Base-by-base conservation (phyloP, 2,888 invertebrate species). In the Beris chalybata region DNA sequence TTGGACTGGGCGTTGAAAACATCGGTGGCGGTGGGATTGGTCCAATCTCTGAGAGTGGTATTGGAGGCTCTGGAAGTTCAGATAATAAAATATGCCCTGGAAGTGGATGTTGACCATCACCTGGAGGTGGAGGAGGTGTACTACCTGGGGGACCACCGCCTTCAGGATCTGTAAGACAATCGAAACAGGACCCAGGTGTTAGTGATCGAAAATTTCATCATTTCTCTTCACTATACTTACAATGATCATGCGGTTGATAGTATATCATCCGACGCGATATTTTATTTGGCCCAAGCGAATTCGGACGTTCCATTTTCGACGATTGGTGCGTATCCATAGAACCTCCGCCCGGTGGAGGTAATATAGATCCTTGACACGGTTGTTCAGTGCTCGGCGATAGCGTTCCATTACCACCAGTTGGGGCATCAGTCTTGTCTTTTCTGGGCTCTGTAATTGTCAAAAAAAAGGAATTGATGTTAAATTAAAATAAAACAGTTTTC, bases 21-120 rank as follows among this genome's bases (percentile, higher is more conserved):
- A 95, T 95, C 73, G 95, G 95, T 76, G 95, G 95, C 75, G 95
- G 95, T 76, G 93, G 92, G 80, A 93, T 93, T 72, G 94, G 95
- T 71, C 95, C 95, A 81, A 95, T 95, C 77, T 95, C 95, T 72
- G 93, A 93, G 71, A 95, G 83, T 65, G 93, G 93, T 77, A 95
- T 94, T 73, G 94, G 94, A 72, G 94, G 94, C 82, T 94, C 94
- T 72, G 94, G 94, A 78, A 94, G 85, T 79, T 93, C 93, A 73
- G 92, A 92, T 74, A 93, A 85, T 84, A 91, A 87, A 76, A 92
- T 85, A 72, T 84, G 85, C 72, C 84, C 84, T 71, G 76, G 76
- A 72, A 78, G 71, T 69, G 77, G 76, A 71, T 73, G 74, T 72
- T 74, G 76, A 71, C 74, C 74, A 73, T 76, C 73, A 71, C 71